These are phyloP conservation scores for Alaudala cheleensis DNA, from an alignment of 2,113 vertebrate species.

Conservation along the genomic window DNA sequence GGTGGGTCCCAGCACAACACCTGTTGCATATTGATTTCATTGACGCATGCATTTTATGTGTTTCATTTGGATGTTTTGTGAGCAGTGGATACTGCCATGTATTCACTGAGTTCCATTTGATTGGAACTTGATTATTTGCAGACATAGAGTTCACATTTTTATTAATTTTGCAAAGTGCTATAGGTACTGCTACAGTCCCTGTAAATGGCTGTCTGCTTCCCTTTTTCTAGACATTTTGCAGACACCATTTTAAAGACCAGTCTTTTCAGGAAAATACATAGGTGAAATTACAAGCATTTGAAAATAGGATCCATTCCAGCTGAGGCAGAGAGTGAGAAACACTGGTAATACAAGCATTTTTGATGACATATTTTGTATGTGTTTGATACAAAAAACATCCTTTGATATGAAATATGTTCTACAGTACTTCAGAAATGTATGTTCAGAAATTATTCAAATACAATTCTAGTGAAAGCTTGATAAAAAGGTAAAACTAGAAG, in stretches of 20 bases:
- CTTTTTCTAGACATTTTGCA: neutral
- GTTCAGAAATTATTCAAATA: neutral
- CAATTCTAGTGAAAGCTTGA: neutral
- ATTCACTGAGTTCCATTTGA: neutral
- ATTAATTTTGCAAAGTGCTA: neutral
- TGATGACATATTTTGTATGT: neutral
- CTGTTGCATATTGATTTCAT: neutral
- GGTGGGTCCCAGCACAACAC: neutral
- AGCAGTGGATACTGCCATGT: neutral
- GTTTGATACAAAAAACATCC: neutral
- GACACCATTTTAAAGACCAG: neutral
- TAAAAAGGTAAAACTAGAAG: neutral
- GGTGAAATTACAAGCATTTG: neutral
- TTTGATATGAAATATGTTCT: neutral
- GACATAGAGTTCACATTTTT: neutral
- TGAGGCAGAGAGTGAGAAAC: neutral
- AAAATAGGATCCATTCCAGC: neutral
- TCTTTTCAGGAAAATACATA: neutral
- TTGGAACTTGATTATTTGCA: neutral
- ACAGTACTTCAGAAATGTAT: neutral
- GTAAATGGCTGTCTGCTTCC: neutral
- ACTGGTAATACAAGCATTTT: neutral
- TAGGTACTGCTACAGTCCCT: neutral
- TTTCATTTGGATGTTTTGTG: neutral
- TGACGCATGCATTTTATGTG: neutral